Percentiles rank a stretch among this genome's conserved stretches.
These are phyloP conservation scores for Sylvietta virens DNA, from an alignment of 2,113 vertebrate genomes.

Conservation along the genomic window DNA sequence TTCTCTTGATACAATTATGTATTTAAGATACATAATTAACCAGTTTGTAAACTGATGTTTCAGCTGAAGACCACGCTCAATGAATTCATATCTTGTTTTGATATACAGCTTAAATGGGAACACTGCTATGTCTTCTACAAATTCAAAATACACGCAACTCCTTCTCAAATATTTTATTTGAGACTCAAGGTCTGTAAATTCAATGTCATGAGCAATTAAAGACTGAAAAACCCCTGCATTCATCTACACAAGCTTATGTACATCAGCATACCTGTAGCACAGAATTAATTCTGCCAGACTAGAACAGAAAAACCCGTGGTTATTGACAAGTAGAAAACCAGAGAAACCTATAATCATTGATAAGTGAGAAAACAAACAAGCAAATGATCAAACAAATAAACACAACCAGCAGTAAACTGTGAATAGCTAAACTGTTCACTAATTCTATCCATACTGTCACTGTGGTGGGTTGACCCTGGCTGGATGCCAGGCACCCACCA, in stretches of 20 bases:
- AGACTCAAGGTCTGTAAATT: neutral
- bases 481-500: neutral
- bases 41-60: slow-evolving; percentile 17
- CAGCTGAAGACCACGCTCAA: neutral
- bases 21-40: slow-evolving; percentile 15
- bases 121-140: neutral
- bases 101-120: neutral
- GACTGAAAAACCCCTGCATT: neutral
- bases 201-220: neutral
- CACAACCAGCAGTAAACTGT: neutral
- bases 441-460: neutral
- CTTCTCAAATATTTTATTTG: neutral
- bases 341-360: neutral
- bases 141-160: neutral
- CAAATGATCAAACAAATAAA: neutral
- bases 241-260: neutral
- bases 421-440: neutral
- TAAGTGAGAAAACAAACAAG: neutral
- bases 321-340: neutral
- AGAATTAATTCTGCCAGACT: neutral
- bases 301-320: neutral
- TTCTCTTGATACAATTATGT: neutral
- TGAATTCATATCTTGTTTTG: neutral
- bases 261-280: neutral
- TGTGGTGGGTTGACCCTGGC: neutral